phyloP scores from a whole-genome alignment of 1,140 invertebrate genomes.

The Drosophila guanche region DNA sequence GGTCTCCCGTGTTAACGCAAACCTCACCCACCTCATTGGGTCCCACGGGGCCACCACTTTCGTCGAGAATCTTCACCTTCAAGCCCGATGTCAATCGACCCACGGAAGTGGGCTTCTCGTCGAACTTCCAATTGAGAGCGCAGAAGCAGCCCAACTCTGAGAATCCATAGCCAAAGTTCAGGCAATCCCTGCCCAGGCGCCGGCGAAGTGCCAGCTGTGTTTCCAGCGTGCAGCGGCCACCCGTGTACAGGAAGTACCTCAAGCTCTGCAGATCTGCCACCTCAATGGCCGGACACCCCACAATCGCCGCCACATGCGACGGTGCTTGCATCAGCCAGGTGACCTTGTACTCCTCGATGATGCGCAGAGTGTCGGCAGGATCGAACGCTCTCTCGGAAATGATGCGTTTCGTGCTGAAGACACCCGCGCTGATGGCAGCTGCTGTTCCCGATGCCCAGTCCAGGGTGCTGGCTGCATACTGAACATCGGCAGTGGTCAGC shows the following conservation, averaged over 20 bases:
- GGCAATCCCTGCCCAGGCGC: background rate
- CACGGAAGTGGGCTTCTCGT: constrained; percentile 26
- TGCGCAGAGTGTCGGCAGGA: background rate
- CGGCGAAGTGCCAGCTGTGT: background rate
- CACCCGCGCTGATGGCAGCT: background rate
- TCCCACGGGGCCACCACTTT: constrained; percentile 85
- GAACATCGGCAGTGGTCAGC: constrained; percentile 15
- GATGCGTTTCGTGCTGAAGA: constrained; percentile 19
- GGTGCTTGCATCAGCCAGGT: constrained; percentile 10
- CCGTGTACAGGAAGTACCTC: background rate
- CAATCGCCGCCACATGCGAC: background rate
- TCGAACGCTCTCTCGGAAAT: constrained; percentile 10
- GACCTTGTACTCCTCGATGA: constrained; percentile 14
- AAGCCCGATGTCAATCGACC: constrained; percentile 45
- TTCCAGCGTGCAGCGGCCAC: constrained; percentile 5
- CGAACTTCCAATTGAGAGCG: constrained; percentile 7
- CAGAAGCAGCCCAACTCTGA: constrained; percentile 9
- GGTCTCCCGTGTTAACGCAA: constrained; percentile 81
- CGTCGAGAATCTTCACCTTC: constrained; percentile 72
- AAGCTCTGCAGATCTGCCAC: constrained; percentile 6
- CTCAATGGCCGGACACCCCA: background rate
- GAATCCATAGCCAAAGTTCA: constrained; percentile 14
- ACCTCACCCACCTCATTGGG: constrained; percentile 86
- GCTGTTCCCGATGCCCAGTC: constrained; percentile 29
- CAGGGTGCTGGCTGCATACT: constrained; percentile 8